Conservation (phyloP, 2,888 invertebrate genomes). For the Plemyria rubiginata region DNA sequence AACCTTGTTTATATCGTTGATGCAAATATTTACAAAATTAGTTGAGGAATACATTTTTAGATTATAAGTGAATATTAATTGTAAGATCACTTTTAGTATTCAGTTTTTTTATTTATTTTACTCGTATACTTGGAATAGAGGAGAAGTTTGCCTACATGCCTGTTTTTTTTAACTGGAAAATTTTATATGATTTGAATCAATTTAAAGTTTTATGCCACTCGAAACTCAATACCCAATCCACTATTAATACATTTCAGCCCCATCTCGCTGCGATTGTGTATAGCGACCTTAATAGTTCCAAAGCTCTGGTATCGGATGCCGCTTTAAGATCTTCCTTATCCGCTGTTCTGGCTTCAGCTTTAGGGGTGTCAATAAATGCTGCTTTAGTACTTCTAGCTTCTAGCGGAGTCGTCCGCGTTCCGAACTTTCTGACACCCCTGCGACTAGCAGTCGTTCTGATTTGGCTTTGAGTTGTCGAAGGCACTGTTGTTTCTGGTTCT, state of each 20-base stretch:
- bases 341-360: constrained; percentile 73
- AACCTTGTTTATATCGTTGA: constrained; percentile 9
- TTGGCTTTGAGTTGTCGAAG: constrained; percentile 62
- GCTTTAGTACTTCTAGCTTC: constrained; percentile 55
- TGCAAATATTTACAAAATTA: constrained; percentile 21
- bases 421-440: constrained; percentile 71
- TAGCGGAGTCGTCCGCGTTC: constrained; percentile 57
- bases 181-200: constrained; percentile 27
- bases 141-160: neutral
- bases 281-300: constrained; percentile 92
- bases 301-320: constrained; percentile 90
- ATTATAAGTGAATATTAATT: neutral
- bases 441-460: constrained; percentile 61
- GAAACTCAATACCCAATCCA: constrained; percentile 42
- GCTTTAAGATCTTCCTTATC: constrained; percentile 65
- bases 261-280: constrained; percentile 94
- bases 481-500: constrained; percentile 52
- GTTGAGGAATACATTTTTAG: neutral
- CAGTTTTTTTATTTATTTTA: no score
- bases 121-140: no score
- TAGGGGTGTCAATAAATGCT: constrained; percentile 63
- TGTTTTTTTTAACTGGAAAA: neutral
- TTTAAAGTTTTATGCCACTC: constrained; percentile 49
- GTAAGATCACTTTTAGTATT: neutral
- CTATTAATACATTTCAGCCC: constrained; percentile 75